phyloP scores from a whole-genome alignment of 2,888 invertebrate species.

The Nipponacmea schrenckii region DNA sequence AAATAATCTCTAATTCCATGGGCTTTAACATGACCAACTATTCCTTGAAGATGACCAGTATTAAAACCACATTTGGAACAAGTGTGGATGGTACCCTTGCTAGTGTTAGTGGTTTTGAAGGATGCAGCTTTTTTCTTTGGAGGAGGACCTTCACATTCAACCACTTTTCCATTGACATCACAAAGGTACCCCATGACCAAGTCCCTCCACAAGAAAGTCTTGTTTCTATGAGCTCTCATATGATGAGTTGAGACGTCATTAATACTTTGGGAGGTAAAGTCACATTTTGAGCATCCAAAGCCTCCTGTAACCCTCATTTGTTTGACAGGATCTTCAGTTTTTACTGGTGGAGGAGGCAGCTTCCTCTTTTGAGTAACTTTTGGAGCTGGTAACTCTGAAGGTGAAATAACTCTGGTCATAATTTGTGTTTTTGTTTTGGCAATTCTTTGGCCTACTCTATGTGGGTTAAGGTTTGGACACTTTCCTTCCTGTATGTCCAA shows the following conservation, averaged over 20 bases:
- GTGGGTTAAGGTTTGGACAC: conserved; percentile 22
- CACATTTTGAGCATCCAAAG: conserved; percentile 12
- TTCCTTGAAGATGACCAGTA: conserved; percentile 17
- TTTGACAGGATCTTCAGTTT: background rate
- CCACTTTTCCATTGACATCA: conserved; percentile 12
- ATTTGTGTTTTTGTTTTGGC: background rate
- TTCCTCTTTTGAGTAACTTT: conserved; percentile 1
- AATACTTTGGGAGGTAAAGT: conserved; percentile 8
- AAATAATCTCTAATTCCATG: conserved; percentile 17
- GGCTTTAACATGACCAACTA: conserved; percentile 13
- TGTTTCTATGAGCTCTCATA: conserved; percentile 10
- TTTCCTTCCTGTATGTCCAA: conserved; percentile 24
- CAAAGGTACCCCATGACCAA: conserved; percentile 8
- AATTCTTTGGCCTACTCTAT: background rate
- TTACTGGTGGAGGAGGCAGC: conserved; percentile 12
- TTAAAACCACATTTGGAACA: conserved; percentile 17
- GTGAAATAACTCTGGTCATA: background rate
- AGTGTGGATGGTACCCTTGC: conserved; percentile 8
- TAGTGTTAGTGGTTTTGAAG: background rate
- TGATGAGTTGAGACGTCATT: conserved; percentile 17
- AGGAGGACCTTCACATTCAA: background rate
- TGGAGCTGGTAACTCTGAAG: background rate
- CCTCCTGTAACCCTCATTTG: background rate
- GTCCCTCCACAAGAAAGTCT: conserved; percentile 19
- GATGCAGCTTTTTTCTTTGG: background rate